These are phyloP conservation scores for Ormyrus labotus DNA, from an alignment of 2,888 invertebrate genomes.

Conservation along the genomic window DNA sequence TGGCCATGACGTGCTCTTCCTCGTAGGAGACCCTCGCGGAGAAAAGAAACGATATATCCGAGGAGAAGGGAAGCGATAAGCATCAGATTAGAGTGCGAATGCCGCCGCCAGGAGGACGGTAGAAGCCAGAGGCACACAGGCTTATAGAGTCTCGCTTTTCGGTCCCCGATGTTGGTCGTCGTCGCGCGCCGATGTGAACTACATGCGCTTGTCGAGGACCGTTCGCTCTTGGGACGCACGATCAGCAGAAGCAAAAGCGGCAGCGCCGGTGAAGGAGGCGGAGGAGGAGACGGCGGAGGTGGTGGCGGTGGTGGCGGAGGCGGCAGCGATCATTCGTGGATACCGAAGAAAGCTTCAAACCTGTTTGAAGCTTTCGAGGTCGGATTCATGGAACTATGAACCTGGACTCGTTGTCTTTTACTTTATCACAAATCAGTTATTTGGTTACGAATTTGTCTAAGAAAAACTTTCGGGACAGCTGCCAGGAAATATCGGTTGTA, in stretches of 20 bases:
- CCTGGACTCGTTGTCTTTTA: conserved; percentile 99
- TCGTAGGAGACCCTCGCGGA: neutral
- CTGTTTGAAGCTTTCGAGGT: conserved; percentile 96
- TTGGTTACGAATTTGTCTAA: conserved; percentile 96
- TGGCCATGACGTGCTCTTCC: conserved; percentile 46
- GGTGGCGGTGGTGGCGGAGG: conserved; percentile 66
- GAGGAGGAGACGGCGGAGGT: conserved; percentile 28
- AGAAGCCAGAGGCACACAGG: conserved; percentile 13
- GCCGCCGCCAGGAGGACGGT: neutral
- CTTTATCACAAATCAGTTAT: conserved; percentile 99
- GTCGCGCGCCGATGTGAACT: conserved; percentile 76
- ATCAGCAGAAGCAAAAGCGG: conserved; percentile 62
- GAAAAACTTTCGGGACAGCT: conserved; percentile 95
- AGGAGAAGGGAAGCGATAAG: neutral
- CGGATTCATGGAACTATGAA: conserved; percentile 97
- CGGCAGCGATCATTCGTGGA: conserved; percentile 79
- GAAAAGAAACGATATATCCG: neutral
- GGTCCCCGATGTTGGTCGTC: conserved; percentile 77
- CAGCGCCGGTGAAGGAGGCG: neutral
- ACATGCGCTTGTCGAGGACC: conserved; percentile 61
- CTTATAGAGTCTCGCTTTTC: neutral
- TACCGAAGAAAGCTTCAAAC: conserved; percentile 94
- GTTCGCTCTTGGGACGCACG: conserved; percentile 71
- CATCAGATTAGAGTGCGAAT: neutral
- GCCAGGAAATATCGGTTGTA: conserved; percentile 93